Evolutionary conservation across 2,888 invertebrate species (phyloP), one percentile per base, ranked within the genome.

Genomic region (Eupeodes luniger): DNA sequence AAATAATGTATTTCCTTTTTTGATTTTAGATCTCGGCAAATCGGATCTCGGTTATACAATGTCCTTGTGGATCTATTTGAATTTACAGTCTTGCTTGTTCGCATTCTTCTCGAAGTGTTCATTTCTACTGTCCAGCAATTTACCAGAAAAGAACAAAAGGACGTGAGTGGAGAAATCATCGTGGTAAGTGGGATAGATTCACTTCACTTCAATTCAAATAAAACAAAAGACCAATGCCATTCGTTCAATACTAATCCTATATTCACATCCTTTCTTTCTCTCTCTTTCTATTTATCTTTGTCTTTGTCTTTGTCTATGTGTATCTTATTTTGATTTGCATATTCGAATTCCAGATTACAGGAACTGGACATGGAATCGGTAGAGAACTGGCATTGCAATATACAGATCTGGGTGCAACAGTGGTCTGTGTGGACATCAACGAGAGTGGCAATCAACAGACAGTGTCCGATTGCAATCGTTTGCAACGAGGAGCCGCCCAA

Each of bases 351-450:
- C 79, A 97, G 97, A 95, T 98, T 86, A 98, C 98, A 14, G 98
- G 98, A 19, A 95, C 97, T 0, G 97, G 97, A 0, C 97, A 97
- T 93, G 98, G 98, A 10, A 97, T 98, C 92, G 98, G 98, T 1
- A 95, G 96, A 74, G 96, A 97, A 92, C 94, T 97, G 85, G 96
- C 97, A 0, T 92, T 96, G 59, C 95, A 96, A 90, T 96, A 97
- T 91, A 96, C 96, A 0, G 94, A 95, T 66, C 94, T 96, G 62
- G 97, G 97, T 0, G 96, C 96, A 55, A 95, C 95, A 6, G 95
- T 98, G 4, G 94, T 97, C 11, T 96, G 97, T 90, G 96, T 97
- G 94, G 97, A 98, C 92, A 95, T 97, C 90, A 96, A 97, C 92
- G 94, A 95, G 89, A 94, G 94, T 74, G 95, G 95, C 89, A 97